These are phyloP conservation scores for Drymonia ruficornis DNA, from an alignment of 2,888 invertebrate genomes.

Conservation along the genomic window DNA sequence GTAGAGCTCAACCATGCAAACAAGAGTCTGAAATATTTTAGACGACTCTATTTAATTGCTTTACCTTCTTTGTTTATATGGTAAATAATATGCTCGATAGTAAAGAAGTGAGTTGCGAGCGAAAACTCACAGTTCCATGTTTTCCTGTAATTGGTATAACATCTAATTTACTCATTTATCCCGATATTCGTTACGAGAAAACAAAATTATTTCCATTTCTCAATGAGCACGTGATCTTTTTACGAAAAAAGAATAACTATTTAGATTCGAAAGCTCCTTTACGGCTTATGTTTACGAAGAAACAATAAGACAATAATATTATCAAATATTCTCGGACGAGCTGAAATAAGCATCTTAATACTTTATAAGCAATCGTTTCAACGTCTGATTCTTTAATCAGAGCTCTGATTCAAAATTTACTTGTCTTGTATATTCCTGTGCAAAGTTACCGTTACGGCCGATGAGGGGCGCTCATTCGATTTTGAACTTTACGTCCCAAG, in stretches of 20 bases:
- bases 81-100: no score
- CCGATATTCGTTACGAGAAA: constrained; percentile 51
- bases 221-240: constrained; percentile 20
- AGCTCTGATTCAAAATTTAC: constrained; percentile 74
- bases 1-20: no score
- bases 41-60: no score
- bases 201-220: constrained; percentile 38
- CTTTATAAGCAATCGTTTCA: constrained; percentile 77
- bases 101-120: constrained; percentile 15
- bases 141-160: constrained; percentile 50
- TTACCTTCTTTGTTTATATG: no score
- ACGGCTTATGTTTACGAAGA: constrained; percentile 44
- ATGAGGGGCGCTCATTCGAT: constrained; percentile 18
- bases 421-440: constrained; percentile 58
- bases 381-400: constrained; percentile 76
- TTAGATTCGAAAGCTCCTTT: constrained; percentile 23
- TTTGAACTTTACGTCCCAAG: constrained; percentile 40
- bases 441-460: constrained; percentile 41
- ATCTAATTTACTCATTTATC: constrained; percentile 51
- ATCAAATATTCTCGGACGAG: constrained; percentile 68
- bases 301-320: constrained; percentile 57
- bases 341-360: constrained; percentile 72
- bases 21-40: no score
- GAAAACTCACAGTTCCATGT: constrained; percentile 32
- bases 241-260: constrained; percentile 10